Evolutionary conservation across 1,140 invertebrate genomes (phyloP).

Genomic region (Aphelinus certus): DNA sequence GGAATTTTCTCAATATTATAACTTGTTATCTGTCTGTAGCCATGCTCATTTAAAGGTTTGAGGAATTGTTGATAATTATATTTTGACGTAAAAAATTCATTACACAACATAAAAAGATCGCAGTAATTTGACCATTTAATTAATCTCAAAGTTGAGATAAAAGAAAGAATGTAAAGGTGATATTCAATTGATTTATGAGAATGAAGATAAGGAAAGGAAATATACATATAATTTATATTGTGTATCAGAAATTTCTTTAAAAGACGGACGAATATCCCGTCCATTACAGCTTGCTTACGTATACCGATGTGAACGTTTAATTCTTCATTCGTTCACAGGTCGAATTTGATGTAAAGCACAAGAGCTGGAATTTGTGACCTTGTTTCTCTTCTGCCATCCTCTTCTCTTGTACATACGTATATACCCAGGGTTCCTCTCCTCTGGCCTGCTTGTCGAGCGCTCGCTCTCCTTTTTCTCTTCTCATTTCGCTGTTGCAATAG

Average conservation of each 20-base stretch:
- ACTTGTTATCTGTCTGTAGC: too few species aligned
- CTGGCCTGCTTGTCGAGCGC: too few species aligned
- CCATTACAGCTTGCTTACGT: background rate
- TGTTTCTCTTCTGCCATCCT: background rate
- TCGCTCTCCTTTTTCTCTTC: background rate
- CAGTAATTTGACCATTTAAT: background rate
- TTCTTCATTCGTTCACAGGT: slow-evolving; percentile 1
- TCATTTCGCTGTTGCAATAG: slow-evolving; percentile 1
- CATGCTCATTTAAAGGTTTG: too few species aligned
- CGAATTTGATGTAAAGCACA: slow-evolving; percentile 6
- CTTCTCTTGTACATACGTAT: background rate
- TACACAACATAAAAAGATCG: background rate
- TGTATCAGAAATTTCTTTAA: background rate
- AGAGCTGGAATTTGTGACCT: background rate
- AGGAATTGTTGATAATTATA: background rate
- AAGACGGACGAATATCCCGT: background rate
- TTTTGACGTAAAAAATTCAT: background rate
- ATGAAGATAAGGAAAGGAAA: background rate
- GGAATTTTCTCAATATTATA: too few species aligned
- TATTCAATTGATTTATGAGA: background rate
- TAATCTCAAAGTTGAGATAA: background rate
- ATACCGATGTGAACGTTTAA: background rate
- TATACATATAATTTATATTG: background rate
- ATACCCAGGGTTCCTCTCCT: too few species aligned
- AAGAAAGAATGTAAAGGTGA: background rate